These are phyloP conservation scores for Amblyjoppa fuscipennis DNA, from an alignment of 2,888 invertebrate species.

Conservation along the genomic window DNA sequence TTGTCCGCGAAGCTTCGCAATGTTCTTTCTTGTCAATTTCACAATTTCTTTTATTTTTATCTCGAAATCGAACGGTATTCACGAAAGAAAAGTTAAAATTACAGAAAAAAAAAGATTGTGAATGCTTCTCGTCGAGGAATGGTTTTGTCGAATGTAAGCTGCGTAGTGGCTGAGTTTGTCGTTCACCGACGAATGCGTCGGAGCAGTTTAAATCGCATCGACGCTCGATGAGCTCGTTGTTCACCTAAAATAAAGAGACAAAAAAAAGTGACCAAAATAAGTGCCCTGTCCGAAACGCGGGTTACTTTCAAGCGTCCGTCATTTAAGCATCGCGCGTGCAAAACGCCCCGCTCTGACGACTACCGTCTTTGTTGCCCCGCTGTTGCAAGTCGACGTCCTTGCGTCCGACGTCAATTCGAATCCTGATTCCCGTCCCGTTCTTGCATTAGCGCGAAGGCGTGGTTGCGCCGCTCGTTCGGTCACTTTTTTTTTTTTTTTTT, in stretches of 20 bases:
- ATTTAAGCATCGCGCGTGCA: constrained; percentile 30
- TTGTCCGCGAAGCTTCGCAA: no score
- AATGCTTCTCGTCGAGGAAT: no score
- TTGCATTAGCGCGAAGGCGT: constrained; percentile 83
- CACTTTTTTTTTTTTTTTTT: constrained; percentile 28
- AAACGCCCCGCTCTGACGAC: constrained; percentile 39
- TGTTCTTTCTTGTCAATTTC: no score
- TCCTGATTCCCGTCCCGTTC: constrained; percentile 77
- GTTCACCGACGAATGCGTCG: not conserved
- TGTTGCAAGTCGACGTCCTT: constrained; percentile 81
- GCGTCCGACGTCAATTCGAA: constrained; percentile 80
- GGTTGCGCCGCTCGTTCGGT: constrained; percentile 73
- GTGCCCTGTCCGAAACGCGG: not conserved
- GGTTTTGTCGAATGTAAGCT: no score
- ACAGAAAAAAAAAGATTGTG: no score
- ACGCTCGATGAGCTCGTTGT: constrained; percentile 3
- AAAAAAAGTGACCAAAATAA: constrained; percentile 7
- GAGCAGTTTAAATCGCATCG: not conserved
- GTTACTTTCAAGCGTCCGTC: constrained; percentile 12
- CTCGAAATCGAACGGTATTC: no score
- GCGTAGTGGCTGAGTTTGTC: no score
- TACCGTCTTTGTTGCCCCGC: constrained; percentile 70
- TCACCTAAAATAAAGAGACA: not conserved
- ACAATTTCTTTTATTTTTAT: no score
- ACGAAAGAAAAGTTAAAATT: no score